Percentiles rank a stretch among this genome's conserved stretches.
phyloP scores from a whole-genome alignment of 2,888 invertebrate genomes.

The Meloe dianella region DNA sequence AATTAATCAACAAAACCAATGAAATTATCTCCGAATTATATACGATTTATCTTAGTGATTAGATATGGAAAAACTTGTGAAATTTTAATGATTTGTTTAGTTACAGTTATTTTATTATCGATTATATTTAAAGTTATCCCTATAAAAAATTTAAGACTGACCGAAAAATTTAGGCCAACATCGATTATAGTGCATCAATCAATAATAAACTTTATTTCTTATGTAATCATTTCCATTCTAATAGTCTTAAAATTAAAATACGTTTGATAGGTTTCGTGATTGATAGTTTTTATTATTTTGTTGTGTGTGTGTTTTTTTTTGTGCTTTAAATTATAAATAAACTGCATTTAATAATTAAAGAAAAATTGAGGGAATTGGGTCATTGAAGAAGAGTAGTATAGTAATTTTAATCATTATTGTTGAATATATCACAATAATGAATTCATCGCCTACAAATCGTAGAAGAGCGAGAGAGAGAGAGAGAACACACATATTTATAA shows the following conservation, averaged over 20 bases:
- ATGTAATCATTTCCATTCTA: constrained; percentile 19
- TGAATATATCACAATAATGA: constrained; percentile 14
- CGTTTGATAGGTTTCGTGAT: constrained; percentile 3
- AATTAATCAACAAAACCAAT: too few species aligned
- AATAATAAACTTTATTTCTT: constrained; percentile 29
- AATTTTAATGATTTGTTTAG: neutral
- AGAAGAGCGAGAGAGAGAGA: neutral
- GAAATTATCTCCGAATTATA: too few species aligned
- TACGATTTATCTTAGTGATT: too few species aligned
- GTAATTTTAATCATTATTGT: neutral
- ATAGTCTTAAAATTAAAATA: constrained; percentile 7
- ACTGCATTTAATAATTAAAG: neutral
- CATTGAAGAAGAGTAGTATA: constrained; percentile 20
- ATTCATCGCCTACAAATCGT: constrained; percentile 17
- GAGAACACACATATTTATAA: neutral
- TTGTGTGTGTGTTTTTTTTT: neutral
- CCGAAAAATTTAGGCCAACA: constrained; percentile 29
- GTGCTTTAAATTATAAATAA: neutral
- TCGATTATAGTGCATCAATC: constrained; percentile 37
- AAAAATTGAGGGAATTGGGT: constrained; percentile 24
- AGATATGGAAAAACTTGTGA: too few species aligned
- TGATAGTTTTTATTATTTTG: neutral
- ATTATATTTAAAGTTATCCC: neutral
- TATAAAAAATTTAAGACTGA: neutral
- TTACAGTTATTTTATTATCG: neutral